Conservation (phyloP, 2,113 vertebrate species). For the Nothobranchius kuhntae region DNA sequence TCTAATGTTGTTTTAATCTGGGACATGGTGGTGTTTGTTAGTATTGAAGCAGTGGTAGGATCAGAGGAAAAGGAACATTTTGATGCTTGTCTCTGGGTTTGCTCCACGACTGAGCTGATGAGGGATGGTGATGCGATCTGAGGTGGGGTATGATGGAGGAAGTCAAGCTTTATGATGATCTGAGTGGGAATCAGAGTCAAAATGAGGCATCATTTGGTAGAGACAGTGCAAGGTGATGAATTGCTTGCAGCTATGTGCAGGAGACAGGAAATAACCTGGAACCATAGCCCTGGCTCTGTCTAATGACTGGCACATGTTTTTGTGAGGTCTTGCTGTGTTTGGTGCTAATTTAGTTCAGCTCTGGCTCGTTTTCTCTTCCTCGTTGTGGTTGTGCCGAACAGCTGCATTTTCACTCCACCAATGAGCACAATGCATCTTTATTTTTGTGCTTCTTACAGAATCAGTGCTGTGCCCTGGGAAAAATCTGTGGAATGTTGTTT, state of each 20-base stretch:
- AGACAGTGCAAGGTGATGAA: constrained; percentile 62
- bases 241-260: constrained; percentile 14
- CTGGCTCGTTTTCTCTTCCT: background rate
- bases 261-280: constrained; percentile 14
- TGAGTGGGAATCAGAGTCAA: constrained; percentile 30
- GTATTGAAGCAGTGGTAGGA: constrained; percentile 46
- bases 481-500: constrained; percentile 58
- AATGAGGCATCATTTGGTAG: constrained; percentile 52
- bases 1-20: constrained; percentile 13
- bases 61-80: constrained; percentile 16
- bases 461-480: constrained; percentile 15
- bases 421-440: constrained; percentile 10
- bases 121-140: background rate
- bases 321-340: background rate
- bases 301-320: constrained; percentile 30
- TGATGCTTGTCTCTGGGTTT: constrained; percentile 34
- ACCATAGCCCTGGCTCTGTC: background rate
- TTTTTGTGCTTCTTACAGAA: constrained; percentile 11
- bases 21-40: constrained; percentile 15
- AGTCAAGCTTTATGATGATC: constrained; percentile 35
- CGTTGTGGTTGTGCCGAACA: background rate
- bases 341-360: constrained; percentile 16
- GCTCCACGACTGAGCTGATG: constrained; percentile 19
- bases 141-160: background rate
- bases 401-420: constrained; percentile 9